phyloP scores from a whole-genome alignment of 2,113 vertebrate genomes.

The Cryptomyrus ogoouensis region DNA sequence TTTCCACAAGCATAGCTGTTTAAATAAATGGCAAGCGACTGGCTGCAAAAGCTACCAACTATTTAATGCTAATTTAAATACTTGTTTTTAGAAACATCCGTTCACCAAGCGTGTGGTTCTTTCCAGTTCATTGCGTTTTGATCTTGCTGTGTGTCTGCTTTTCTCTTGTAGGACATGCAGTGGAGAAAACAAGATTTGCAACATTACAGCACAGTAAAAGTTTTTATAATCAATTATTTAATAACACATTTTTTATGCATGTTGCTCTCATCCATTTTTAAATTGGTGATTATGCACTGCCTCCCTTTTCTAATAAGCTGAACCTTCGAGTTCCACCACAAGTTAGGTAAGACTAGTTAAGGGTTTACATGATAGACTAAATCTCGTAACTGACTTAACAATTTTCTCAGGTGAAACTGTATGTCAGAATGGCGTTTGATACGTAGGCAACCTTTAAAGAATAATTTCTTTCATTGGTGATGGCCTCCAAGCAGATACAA shows the following conservation, averaged over 20 bases:
- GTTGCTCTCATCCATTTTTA: conserved; percentile 56
- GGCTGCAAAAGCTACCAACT: not conserved
- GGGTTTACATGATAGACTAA: not conserved
- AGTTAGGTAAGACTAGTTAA: conserved; percentile 7
- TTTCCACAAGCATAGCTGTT: not conserved
- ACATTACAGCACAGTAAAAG: conserved; percentile 34
- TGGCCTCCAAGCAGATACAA: not conserved
- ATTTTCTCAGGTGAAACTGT: not conserved
- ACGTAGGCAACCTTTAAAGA: not conserved
- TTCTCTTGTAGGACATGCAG: conserved; percentile 5
- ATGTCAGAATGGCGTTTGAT: not conserved
- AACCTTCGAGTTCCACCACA: not conserved
- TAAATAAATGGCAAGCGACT: not conserved
- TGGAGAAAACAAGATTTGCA: conserved; percentile 9
- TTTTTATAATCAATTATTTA: conserved; percentile 52
- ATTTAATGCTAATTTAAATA: not conserved
- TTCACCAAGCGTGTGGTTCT: not conserved
- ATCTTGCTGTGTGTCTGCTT: not conserved
- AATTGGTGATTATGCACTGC: conserved; percentile 39
- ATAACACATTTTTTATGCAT: conserved; percentile 37
- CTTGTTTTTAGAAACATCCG: not conserved
- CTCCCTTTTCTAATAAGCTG: conserved; percentile 12
- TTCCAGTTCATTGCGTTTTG: not conserved
- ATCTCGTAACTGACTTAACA: not conserved
- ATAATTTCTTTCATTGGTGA: not conserved